phyloP scores from a whole-genome alignment of 2,888 invertebrate genomes.

The Noctua pronuba region DNA sequence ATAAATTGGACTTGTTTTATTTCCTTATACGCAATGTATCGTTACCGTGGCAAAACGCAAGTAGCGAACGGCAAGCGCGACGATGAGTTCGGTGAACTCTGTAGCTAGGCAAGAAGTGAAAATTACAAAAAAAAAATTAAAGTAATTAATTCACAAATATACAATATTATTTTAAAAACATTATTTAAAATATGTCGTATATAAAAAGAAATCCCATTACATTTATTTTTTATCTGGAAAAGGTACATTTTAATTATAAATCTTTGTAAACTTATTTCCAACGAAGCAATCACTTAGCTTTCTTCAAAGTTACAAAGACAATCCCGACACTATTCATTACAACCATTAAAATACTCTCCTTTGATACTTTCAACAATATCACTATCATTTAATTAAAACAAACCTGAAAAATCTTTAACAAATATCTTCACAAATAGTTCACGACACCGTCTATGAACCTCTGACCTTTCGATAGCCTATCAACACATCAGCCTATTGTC shows the following conservation, averaged over 20 bases:
- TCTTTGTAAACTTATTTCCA: neutral
- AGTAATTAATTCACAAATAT: neutral
- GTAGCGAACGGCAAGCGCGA: too few relatives aligned
- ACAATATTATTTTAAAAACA: neutral
- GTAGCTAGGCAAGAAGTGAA: too few relatives aligned
- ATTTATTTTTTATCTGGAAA: neutral
- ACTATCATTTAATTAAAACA: neutral
- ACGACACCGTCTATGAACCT: neutral
- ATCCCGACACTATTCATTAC: neutral
- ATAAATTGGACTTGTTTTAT: too few relatives aligned
- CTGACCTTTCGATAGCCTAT: constrained; percentile 27
- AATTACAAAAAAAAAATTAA: neutral
- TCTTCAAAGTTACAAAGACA: neutral
- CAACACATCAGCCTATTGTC: constrained; percentile 12
- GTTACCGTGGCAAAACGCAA: too few relatives aligned
- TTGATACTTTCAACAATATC: neutral
- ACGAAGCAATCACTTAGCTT: neutral
- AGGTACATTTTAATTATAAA: neutral
- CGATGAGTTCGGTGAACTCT: too few relatives aligned
- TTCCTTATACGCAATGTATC: too few relatives aligned
- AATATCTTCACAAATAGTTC: neutral
- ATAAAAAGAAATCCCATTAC: neutral
- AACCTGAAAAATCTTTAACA: neutral
- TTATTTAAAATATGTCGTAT: neutral
- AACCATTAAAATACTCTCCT: neutral